These are phyloP conservation scores for Oxyura jamaicensis DNA, from an alignment of 2,113 vertebrate species.

Conservation along the genomic window DNA sequence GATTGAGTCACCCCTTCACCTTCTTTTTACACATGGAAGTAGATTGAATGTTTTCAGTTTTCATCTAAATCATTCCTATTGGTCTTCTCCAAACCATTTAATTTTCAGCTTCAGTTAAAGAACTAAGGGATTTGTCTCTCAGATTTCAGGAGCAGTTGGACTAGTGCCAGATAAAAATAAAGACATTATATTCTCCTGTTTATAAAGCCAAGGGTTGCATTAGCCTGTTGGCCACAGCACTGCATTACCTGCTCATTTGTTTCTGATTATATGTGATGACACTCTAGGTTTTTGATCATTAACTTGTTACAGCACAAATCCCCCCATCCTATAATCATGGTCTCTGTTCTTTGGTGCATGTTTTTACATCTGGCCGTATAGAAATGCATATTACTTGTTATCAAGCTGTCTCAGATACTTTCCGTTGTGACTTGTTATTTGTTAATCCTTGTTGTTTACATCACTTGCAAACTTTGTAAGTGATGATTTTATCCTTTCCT, in stretches of 20 bases:
- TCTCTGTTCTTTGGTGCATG: background rate
- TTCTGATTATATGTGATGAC: background rate
- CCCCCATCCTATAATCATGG: background rate
- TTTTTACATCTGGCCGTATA: slow-evolving; percentile 8
- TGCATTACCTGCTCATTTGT: slow-evolving; percentile 1
- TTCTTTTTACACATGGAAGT: background rate
- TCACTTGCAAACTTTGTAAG: background rate
- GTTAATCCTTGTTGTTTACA: background rate
- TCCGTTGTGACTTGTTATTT: background rate
- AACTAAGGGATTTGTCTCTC: background rate
- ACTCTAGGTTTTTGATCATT: background rate
- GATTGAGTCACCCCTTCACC: background rate
- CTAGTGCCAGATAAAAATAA: background rate
- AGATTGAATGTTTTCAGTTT: background rate
- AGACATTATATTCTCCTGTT: background rate
- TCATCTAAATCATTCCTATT: background rate
- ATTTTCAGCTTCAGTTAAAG: background rate
- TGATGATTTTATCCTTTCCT: background rate
- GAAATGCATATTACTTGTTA: background rate
- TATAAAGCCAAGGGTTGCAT: background rate
- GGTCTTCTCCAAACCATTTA: background rate
- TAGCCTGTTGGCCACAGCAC: background rate
- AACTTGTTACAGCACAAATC: background rate
- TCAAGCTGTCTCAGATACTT: background rate
- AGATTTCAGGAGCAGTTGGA: background rate